Percentiles rank a stretch among this genome's conserved stretches.
Conservation (phyloP, 2,888 invertebrate species). For the Netelia fuscicornis region DNA sequence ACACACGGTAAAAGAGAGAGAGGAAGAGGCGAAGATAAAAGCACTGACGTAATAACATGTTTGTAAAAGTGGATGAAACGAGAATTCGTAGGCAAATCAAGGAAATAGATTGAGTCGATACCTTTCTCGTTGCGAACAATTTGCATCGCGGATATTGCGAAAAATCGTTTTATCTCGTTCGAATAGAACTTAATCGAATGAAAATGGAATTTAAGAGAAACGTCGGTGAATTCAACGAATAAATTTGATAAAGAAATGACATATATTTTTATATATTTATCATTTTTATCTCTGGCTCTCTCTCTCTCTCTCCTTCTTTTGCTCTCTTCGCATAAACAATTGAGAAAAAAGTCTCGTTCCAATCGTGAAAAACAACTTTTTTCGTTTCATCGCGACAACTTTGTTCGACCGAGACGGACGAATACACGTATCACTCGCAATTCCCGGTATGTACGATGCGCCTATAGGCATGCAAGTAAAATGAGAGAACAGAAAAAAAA, state of each 20-base stretch:
- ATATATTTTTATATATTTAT: no score
- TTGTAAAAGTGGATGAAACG: conserved; percentile 23
- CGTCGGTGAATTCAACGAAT: neutral
- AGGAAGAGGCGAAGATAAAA: conserved; percentile 20
- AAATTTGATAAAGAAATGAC: neutral
- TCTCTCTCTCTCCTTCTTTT: no score
- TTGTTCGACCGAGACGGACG: neutral
- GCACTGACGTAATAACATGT: conserved; percentile 18
- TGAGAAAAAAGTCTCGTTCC: conserved; percentile 10
- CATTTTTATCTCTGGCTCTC: no score
- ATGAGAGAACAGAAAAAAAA: conserved; percentile 9
- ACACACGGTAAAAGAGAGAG: neutral
- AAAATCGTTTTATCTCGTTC: neutral
- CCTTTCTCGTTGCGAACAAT: conserved; percentile 3
- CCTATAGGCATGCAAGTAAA: conserved; percentile 4
- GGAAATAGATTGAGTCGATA: neutral
- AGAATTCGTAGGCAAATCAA: conserved; percentile 8
- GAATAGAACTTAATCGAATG: neutral
- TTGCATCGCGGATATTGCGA: neutral
- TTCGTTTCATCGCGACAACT: conserved; percentile 29
- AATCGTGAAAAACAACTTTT: conserved; percentile 13
- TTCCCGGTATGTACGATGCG: neutral
- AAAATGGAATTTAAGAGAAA: neutral
- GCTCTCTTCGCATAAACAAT: no score
- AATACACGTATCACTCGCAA: neutral